A percentile compares a stretch with the other conserved stretches of the same genome.
Conservation (phyloP, 2,888 invertebrate species). For the Limnephilus lunatus region DNA sequence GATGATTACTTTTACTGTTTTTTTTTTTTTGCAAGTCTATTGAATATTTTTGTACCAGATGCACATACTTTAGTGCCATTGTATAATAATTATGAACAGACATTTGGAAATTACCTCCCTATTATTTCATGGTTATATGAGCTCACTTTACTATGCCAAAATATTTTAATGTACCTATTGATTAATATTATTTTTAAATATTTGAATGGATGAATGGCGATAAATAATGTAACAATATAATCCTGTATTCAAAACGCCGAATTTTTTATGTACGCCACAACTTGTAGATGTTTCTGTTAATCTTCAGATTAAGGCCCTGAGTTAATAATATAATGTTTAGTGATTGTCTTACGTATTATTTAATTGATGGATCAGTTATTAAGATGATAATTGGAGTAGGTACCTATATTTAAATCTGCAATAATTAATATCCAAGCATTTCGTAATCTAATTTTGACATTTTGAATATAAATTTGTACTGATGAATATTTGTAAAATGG, state of each 20-base stretch:
- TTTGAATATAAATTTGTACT: conserved; percentile 22
- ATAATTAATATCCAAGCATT: background rate
- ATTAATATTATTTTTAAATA: conserved; percentile 46
- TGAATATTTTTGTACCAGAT: background rate
- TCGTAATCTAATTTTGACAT: background rate
- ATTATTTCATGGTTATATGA: conserved; percentile 27
- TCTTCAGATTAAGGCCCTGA: background rate
- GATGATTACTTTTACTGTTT: background rate
- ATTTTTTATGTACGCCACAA: background rate
- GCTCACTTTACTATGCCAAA: conserved; percentile 47
- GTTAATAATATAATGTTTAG: background rate
- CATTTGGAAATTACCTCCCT: background rate
- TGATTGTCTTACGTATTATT: background rate
- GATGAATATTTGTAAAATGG: conserved; percentile 56
- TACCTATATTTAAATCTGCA: background rate
- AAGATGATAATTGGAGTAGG: background rate
- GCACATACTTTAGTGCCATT: conserved; percentile 20
- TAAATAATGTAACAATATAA: background rate
- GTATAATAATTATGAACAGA: conserved; percentile 1
- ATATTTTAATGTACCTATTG: conserved; percentile 27
- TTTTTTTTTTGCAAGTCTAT: background rate
- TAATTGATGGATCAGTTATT: background rate
- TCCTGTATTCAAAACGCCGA: background rate
- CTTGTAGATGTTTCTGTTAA: background rate
- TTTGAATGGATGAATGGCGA: background rate